phyloP scores from a whole-genome alignment of 1,140 invertebrate genomes.

The Trichonephila clavipes region DNA sequence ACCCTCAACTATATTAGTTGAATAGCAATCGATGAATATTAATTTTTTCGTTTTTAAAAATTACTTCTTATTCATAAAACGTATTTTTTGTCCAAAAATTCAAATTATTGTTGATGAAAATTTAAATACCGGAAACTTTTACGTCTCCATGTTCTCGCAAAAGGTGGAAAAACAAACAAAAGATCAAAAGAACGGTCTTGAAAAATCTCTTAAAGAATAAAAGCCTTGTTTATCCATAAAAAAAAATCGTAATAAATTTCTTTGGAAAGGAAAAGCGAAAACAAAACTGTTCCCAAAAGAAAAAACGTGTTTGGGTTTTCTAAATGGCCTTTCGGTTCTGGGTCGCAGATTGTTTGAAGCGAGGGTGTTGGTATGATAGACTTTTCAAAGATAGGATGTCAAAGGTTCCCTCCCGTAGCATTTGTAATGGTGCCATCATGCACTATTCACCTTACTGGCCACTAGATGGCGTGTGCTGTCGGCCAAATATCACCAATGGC shows the following conservation, averaged over 20 bases:
- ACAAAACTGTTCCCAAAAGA: slow-evolving; percentile 63
- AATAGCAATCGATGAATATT: no score
- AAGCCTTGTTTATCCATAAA: not conserved
- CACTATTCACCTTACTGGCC: not conserved
- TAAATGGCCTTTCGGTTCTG: slow-evolving; percentile 70
- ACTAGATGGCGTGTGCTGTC: slow-evolving; percentile 65
- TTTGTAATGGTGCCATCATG: slow-evolving; percentile 55
- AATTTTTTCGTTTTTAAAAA: no score
- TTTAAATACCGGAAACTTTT: not conserved
- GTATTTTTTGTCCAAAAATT: not conserved
- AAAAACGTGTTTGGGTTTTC: slow-evolving; percentile 69
- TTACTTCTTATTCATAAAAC: no score
- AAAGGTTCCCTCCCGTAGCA: slow-evolving; percentile 29
- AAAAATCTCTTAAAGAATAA: slow-evolving; percentile 16
- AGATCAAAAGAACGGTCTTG: not conserved
- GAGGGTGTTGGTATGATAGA: slow-evolving; percentile 61
- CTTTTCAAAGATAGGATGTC: slow-evolving; percentile 70
- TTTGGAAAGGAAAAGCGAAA: not conserved
- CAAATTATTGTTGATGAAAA: not conserved
- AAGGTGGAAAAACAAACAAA: not conserved
- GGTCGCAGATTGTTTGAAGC: slow-evolving; percentile 24
- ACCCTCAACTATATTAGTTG: no score
- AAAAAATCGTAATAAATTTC: slow-evolving; percentile 37
- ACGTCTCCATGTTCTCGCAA: not conserved
- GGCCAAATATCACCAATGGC: not conserved